A percentile compares a stretch with the other conserved stretches of the same genome.
Conservation (phyloP, 2,797 vertebrate species). For the Rallus crepitans region DNA sequence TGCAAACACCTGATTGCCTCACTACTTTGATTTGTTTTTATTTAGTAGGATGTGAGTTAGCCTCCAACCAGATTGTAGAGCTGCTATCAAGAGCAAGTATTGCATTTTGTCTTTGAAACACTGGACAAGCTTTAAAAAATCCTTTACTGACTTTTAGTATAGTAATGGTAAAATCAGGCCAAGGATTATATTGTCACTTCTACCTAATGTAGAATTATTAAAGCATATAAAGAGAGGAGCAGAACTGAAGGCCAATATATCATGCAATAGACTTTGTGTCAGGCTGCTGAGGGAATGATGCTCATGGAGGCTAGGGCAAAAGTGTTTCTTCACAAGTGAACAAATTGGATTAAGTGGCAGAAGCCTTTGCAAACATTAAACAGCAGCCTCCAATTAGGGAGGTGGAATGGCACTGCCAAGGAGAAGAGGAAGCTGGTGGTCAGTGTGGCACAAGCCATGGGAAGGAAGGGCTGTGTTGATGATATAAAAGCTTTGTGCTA, state of each 20-base stretch:
- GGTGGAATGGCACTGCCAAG: not conserved
- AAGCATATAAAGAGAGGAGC: slow-evolving; percentile 13
- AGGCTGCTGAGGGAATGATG: not conserved
- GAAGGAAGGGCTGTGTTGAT: not conserved
- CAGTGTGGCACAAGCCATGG: not conserved
- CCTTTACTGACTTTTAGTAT: not conserved
- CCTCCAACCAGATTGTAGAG: not conserved
- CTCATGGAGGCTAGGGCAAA: not conserved
- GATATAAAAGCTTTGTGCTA: not conserved
- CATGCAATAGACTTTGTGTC: slow-evolving; percentile 60
- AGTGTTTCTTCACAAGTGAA: not conserved
- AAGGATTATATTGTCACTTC: slow-evolving; percentile 52
- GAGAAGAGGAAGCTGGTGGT: not conserved
- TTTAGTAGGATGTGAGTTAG: not conserved
- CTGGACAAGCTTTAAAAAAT: not conserved
- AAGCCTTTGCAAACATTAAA: not conserved
- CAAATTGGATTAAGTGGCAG: not conserved
- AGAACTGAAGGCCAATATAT: slow-evolving; percentile 30
- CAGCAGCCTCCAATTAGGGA: not conserved
- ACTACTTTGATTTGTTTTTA: not conserved
- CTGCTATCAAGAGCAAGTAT: not conserved
- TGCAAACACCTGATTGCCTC: not conserved
- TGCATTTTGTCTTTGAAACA: not conserved
- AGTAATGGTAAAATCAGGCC: not conserved
- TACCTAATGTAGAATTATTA: slow-evolving; percentile 58